Conservation (phyloP, 2,797 vertebrate genomes). For the Cirrhinus molitorella region DNA sequence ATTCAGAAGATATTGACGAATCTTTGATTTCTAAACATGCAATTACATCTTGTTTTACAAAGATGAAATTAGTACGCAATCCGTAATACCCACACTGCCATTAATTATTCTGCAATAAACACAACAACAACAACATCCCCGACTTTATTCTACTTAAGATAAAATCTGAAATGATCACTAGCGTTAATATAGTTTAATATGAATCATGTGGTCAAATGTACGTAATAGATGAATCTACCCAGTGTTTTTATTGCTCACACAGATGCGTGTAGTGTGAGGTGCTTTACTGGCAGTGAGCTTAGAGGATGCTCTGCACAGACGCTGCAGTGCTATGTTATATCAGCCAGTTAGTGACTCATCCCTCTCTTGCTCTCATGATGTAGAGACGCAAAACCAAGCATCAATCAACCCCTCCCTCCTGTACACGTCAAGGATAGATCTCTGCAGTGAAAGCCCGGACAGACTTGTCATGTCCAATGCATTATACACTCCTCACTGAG, state of each 20-base stretch:
- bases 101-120: neutral
- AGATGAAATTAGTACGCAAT: neutral
- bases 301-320: slow-evolving; percentile 42
- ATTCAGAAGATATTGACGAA: too few relatives aligned
- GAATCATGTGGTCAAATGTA: neutral
- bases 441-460: slow-evolving; percentile 59
- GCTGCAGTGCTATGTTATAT: slow-evolving; percentile 67
- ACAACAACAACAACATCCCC: too few relatives aligned
- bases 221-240: neutral
- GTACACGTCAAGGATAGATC: slow-evolving; percentile 60
- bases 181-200: neutral
- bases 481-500: slow-evolving; percentile 28
- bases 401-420: slow-evolving; percentile 67
- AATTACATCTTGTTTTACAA: neutral
- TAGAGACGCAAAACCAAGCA: slow-evolving; percentile 66
- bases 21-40: neutral
- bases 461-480: slow-evolving; percentile 37
- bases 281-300: slow-evolving; percentile 13
- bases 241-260: neutral
- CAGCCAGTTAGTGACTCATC: slow-evolving; percentile 70
- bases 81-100: neutral
- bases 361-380: slow-evolving; percentile 64
- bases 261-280: neutral
- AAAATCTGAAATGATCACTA: neutral
- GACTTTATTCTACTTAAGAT: neutral